Evolutionary conservation across 2,113 vertebrate genomes (phyloP).

Genomic region (Seriola dumerili): DNA sequence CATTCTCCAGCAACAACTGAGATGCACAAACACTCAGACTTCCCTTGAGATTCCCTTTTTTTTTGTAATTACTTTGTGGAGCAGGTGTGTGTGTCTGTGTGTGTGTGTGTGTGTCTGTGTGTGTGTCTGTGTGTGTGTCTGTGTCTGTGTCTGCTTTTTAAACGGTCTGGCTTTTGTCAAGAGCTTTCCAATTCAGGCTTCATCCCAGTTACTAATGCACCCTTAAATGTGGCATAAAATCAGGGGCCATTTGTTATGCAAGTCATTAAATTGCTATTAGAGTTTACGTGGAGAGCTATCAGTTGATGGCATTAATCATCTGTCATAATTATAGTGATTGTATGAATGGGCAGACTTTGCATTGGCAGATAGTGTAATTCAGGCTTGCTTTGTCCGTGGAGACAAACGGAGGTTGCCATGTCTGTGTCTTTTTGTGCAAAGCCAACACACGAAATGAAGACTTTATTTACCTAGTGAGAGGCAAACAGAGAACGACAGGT

Average conservation of each 20-base stretch:
- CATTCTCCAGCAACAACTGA: constrained; percentile 55
- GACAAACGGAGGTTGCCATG: not conserved
- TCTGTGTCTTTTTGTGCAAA: constrained; percentile 19
- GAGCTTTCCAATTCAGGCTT: constrained; percentile 16
- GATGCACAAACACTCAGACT: constrained; percentile 29
- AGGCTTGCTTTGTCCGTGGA: constrained; percentile 9
- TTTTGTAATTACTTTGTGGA: constrained; percentile 60
- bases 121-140: too few species aligned
- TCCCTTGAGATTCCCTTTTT: constrained; percentile 49
- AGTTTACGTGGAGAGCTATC: constrained; percentile 32
- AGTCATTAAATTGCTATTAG: constrained; percentile 60
- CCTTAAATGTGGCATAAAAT: constrained; percentile 33
- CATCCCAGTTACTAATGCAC: constrained; percentile 18
- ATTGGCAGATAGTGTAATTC: constrained; percentile 11
- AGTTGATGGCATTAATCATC: constrained; percentile 42
- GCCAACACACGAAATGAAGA: constrained; percentile 37
- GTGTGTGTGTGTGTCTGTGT: too few species aligned
- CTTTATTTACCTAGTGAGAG: constrained; percentile 65
- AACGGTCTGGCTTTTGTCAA: constrained; percentile 31
- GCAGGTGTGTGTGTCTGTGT: not conserved
- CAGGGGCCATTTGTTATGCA: constrained; percentile 33
- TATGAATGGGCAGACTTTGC: constrained; percentile 44
- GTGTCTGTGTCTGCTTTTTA: constrained; percentile 14
- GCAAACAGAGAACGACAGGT: constrained; percentile 73
- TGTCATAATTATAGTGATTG: constrained; percentile 43